Percentiles rank a stretch among this genome's conserved stretches.
These are phyloP conservation scores for Pica pica DNA, from an alignment of 2,113 vertebrate genomes.

Conservation along the genomic window DNA sequence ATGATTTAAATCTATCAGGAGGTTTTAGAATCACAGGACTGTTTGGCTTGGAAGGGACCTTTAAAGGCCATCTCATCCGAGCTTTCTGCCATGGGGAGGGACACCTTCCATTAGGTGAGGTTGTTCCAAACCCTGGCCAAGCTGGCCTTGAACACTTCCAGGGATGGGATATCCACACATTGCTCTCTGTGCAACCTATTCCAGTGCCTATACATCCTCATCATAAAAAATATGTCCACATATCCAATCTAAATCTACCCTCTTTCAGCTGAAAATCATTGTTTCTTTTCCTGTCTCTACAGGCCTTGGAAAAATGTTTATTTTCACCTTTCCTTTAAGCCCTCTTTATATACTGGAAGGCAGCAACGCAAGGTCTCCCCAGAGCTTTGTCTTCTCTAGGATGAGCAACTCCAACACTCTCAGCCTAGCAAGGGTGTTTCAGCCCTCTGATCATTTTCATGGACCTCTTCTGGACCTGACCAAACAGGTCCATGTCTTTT, in stretches of 20 bases:
- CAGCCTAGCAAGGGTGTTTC: not conserved
- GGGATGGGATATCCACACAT: not conserved
- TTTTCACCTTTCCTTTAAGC: not conserved
- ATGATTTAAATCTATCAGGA: not conserved
- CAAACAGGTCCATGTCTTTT: not conserved
- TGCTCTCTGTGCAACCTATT: not conserved
- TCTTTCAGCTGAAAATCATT: not conserved
- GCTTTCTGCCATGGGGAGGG: not conserved
- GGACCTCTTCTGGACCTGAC: not conserved
- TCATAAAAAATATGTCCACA: not conserved
- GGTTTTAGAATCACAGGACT: not conserved
- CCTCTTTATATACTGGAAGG: not conserved
- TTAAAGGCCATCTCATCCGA: not conserved
- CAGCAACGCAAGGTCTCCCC: not conserved
- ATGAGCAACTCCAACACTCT: not conserved
- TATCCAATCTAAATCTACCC: not conserved
- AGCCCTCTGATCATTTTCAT: not conserved
- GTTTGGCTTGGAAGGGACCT: not conserved
- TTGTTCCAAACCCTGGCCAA: not conserved
- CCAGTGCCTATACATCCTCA: not conserved
- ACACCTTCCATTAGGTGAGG: not conserved
- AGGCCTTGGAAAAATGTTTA: not conserved
- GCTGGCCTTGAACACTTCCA: not conserved
- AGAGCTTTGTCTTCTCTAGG: not conserved
- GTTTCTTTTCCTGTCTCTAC: not conserved